Evolutionary conservation across 2,888 invertebrate genomes (phyloP).

Genomic region (Acrobasis repandana): DNA sequence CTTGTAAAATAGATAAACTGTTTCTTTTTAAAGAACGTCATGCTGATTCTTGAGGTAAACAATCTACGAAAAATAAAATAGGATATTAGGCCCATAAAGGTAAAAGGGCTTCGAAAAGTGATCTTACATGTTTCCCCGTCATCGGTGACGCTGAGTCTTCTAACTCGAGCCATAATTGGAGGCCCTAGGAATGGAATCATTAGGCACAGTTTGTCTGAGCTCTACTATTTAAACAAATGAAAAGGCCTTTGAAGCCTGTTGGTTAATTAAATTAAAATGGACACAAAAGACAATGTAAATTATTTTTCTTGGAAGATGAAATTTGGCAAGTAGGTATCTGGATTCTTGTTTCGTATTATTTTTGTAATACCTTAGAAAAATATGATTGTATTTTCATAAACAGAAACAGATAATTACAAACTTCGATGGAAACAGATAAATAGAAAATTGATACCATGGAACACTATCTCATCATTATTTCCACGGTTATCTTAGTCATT

Average conservation of each 20-base stretch:
- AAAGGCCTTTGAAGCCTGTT: not conserved
- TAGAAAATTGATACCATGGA: no score
- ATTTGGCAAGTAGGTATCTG: not conserved
- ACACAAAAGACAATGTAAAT: not conserved
- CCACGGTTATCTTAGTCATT: not conserved
- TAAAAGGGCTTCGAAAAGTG: slow-evolving; percentile 38
- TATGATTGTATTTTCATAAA: no score
- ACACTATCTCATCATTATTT: not conserved
- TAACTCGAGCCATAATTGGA: slow-evolving; percentile 80
- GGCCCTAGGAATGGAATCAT: slow-evolving; percentile 65
- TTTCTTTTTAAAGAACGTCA: slow-evolving; percentile 1
- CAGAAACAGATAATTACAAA: no score
- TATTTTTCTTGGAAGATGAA: not conserved
- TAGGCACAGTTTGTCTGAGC: slow-evolving; percentile 26
- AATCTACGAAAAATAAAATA: slow-evolving; percentile 27
- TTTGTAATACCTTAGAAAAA: no score
- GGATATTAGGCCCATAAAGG: slow-evolving; percentile 26
- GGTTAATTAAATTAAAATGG: not conserved
- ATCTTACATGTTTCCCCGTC: slow-evolving; percentile 89
- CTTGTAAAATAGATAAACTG: not conserved
- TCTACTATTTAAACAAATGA: not conserved
- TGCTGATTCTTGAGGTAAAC: slow-evolving; percentile 21
- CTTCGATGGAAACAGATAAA: no score
- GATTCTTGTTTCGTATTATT: no score
- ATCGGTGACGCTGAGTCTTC: slow-evolving; percentile 86